Conservation (phyloP, 1,140 invertebrate genomes). For the Parasteatoda tepidariorum region DNA sequence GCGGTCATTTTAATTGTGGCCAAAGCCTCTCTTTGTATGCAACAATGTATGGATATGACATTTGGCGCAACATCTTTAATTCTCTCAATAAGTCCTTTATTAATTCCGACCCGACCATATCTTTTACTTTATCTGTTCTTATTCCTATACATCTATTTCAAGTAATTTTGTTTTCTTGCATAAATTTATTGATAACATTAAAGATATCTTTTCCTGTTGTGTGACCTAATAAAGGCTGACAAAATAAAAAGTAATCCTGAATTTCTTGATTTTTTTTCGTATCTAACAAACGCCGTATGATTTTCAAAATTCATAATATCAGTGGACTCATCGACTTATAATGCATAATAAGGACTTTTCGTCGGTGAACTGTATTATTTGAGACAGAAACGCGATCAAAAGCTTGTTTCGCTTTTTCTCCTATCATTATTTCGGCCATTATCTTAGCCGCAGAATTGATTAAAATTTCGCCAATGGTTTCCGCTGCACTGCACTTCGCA, state of each 20-base stretch:
- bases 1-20: not conserved
- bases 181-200: not conserved
- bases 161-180: not conserved
- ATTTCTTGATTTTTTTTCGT: not conserved
- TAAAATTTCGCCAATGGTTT: no score
- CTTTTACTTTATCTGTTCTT: not conserved
- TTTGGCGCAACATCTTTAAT: slow-evolving; percentile 1
- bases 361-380: no score
- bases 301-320: not conserved
- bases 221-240: not conserved
- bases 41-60: not conserved
- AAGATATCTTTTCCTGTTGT: slow-evolving; percentile 11
- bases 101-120: no score
- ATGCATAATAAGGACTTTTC: not conserved
- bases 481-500: not conserved
- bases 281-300: not conserved
- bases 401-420: not conserved
- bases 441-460: no score
- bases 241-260: not conserved
- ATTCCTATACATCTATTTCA: slow-evolving; percentile 5
- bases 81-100: not conserved
- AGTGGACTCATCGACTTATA: not conserved
- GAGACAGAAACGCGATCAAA: not conserved
- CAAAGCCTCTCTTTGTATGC: not conserved
- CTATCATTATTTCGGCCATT: no score